These are phyloP conservation scores for Nyctibius bracteatus DNA, from an alignment of 2,113 vertebrate genomes.

Conservation along the genomic window DNA sequence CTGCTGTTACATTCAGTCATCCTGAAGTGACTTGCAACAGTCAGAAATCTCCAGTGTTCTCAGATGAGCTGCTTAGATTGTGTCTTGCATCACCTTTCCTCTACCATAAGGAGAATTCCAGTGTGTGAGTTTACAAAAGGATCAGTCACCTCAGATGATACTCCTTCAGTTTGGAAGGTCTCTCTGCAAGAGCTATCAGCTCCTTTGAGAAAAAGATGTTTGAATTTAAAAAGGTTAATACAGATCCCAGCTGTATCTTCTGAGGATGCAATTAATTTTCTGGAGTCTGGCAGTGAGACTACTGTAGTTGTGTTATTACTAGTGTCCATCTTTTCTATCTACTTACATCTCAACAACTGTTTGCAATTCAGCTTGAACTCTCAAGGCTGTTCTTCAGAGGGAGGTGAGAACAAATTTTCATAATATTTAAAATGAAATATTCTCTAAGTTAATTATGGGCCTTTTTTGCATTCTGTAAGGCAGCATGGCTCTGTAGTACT, in stretches of 20 bases:
- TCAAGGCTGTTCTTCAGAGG: neutral
- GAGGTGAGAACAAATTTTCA: neutral
- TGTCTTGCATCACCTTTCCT: neutral
- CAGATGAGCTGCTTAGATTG: neutral
- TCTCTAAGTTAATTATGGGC: neutral
- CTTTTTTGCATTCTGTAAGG: neutral
- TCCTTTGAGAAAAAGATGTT: neutral
- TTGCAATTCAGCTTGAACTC: neutral
- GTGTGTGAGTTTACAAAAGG: neutral
- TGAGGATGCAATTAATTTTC: neutral
- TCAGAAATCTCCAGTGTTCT: neutral
- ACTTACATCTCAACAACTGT: neutral
- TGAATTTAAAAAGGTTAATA: neutral
- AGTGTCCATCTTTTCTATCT: neutral
- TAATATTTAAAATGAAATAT: neutral
- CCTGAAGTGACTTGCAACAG: neutral
- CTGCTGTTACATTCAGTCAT: neutral
- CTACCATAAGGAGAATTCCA: neutral
- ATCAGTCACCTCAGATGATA: neutral
- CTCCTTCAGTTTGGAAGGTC: neutral
- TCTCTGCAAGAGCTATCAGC: neutral
- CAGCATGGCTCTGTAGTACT: neutral
- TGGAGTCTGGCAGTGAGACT: neutral
- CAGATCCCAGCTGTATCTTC: neutral
- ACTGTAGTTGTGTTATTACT: neutral